phyloP scores from a whole-genome alignment of 2,113 vertebrate genomes.

The Phycodurus eques region DNA sequence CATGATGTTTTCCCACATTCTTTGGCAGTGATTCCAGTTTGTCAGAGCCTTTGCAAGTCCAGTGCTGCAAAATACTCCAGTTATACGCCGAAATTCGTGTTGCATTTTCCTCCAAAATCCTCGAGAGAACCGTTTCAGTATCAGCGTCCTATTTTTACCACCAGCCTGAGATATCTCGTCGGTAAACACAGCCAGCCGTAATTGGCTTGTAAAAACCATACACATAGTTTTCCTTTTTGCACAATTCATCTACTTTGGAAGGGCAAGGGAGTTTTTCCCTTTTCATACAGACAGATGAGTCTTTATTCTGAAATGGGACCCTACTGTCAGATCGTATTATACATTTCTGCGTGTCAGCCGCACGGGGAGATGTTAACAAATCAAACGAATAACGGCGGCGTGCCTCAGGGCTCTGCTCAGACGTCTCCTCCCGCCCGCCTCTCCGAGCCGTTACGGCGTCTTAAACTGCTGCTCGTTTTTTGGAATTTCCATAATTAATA shows the following conservation, averaged over 20 bases:
- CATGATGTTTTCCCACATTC: neutral
- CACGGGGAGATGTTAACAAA: constrained; percentile 41
- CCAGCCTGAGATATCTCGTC: neutral
- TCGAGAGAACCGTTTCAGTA: neutral
- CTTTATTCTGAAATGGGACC: constrained; percentile 26
- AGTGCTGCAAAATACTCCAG: neutral
- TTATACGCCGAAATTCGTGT: neutral
- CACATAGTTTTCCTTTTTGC: constrained; percentile 11
- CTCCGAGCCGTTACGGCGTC: constrained; percentile 32
- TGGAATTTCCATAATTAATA: constrained; percentile 46
- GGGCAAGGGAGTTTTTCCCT: constrained; percentile 3
- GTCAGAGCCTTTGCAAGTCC: neutral
- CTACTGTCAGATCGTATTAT: constrained; percentile 32
- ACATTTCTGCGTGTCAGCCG: constrained; percentile 27
- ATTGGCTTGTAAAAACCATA: constrained; percentile 4
- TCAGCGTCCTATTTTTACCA: constrained; percentile 1
- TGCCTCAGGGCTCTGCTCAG: constrained; percentile 21
- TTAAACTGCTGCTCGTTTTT: constrained; percentile 29
- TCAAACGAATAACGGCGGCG: constrained; percentile 30
- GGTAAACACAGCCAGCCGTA: constrained; percentile 5
- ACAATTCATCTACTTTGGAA: constrained; percentile 18
- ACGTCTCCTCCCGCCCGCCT: constrained; percentile 10
- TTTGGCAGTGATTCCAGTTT: neutral
- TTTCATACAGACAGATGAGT: constrained; percentile 15
- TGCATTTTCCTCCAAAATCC: neutral